phyloP scores from a whole-genome alignment of 2,797 vertebrate species.

The Periophthalmus magnuspinnatus region DNA sequence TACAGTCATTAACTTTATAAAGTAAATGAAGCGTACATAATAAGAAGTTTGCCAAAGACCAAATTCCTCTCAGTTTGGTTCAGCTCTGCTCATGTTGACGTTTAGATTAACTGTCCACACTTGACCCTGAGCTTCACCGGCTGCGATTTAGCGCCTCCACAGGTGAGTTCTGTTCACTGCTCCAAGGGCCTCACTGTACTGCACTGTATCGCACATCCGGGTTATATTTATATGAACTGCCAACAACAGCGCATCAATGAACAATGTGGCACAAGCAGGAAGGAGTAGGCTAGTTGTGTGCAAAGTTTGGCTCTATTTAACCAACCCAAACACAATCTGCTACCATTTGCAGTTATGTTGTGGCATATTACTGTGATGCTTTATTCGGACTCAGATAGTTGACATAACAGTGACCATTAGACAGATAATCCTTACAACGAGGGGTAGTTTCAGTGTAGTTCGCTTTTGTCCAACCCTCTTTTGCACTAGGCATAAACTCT shows the following conservation, averaged over 20 bases:
- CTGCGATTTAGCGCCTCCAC: slow-evolving; percentile 71
- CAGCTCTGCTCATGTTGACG: slow-evolving; percentile 72
- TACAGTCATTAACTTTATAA: slow-evolving; percentile 53
- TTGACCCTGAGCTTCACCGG: slow-evolving; percentile 56
- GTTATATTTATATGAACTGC: slow-evolving; percentile 37
- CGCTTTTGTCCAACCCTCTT: no score
- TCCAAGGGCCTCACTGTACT: slow-evolving; percentile 57
- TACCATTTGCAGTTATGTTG: no score
- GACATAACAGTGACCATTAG: no score
- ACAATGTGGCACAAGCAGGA: neutral
- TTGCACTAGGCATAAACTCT: neutral
- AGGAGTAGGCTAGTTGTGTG: neutral
- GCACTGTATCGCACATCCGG: slow-evolving; percentile 41
- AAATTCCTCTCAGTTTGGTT: slow-evolving; percentile 68
- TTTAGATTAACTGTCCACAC: slow-evolving; percentile 78
- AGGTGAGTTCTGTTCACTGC: slow-evolving; percentile 72
- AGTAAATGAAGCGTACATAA: slow-evolving; percentile 67
- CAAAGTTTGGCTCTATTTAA: neutral
- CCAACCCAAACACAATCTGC: no score
- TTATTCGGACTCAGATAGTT: no score
- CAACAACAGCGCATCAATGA: slow-evolving; percentile 5
- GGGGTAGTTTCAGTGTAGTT: no score
- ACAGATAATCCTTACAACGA: no score
- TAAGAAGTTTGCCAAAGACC: slow-evolving; percentile 63
- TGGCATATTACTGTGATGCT: no score